A percentile compares a stretch with the other conserved stretches of the same genome.
Evolutionary conservation across 2,888 invertebrate species (phyloP).

Genomic region (Bombyx huttoni): DNA sequence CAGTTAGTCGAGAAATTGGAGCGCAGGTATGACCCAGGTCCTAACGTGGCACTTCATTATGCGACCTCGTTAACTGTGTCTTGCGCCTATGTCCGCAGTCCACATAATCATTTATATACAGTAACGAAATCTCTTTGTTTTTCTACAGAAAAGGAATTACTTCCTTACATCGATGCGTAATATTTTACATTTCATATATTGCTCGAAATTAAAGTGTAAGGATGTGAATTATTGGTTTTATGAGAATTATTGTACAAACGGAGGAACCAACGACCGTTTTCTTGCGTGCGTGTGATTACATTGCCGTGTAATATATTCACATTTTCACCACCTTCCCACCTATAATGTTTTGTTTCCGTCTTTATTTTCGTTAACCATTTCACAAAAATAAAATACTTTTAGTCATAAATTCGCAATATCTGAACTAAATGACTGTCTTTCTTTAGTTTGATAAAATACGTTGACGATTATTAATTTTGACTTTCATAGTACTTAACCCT

Average conservation of each 20-base stretch:
- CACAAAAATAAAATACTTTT: too few species aligned
- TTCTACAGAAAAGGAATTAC: not conserved
- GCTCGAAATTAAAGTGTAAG: constrained; percentile 55
- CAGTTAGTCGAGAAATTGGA: constrained; percentile 51
- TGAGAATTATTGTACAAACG: constrained; percentile 45
- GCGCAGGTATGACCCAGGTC: constrained; percentile 39
- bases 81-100: constrained; percentile 21
- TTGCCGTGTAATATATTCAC: constrained; percentile 65
- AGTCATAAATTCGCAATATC: too few species aligned
- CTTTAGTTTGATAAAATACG: too few species aligned
- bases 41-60: constrained; percentile 58
- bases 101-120: constrained; percentile 18
- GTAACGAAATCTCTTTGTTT: not conserved
- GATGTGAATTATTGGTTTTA: constrained; percentile 63
- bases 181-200: constrained; percentile 36
- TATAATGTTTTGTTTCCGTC: constrained; percentile 50
- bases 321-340: constrained; percentile 67
- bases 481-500: too few species aligned
- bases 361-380: constrained; percentile 12
- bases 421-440: too few species aligned
- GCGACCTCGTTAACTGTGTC: constrained; percentile 42
- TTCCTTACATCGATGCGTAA: constrained; percentile 4
- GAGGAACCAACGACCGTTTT: constrained; percentile 36
- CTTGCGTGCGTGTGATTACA: constrained; percentile 68
- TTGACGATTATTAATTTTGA: too few species aligned